Percentiles rank a stretch among this genome's conserved stretches.
Evolutionary conservation across 2,888 invertebrate species (phyloP).

Genomic region (Andricus quercusramuli): DNA sequence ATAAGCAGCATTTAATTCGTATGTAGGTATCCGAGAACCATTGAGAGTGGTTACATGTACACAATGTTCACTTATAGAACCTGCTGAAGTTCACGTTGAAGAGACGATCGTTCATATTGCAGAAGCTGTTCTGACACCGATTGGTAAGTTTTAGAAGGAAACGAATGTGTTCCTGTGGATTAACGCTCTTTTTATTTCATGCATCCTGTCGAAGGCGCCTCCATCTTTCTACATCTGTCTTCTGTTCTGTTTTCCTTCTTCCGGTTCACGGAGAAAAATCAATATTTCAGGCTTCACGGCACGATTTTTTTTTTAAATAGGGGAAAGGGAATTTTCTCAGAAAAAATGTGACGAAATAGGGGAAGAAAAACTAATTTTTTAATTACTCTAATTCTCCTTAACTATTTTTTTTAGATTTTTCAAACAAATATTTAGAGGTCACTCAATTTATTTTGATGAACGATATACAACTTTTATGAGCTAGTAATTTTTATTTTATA

Average conservation of each 20-base stretch:
- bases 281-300: neutral
- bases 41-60: conserved; percentile 81
- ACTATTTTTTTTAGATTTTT: too few relatives aligned
- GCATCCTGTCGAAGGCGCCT: conserved; percentile 26
- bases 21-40: conserved; percentile 74
- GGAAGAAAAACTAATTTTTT: too few relatives aligned
- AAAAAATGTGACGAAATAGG: too few relatives aligned
- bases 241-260: neutral
- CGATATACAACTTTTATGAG: too few relatives aligned
- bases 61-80: conserved; percentile 84
- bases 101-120: conserved; percentile 87
- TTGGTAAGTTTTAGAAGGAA: conserved; percentile 80
- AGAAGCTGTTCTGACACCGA: conserved; percentile 88
- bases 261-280: neutral
- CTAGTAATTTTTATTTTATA: too few relatives aligned
- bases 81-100: conserved; percentile 87
- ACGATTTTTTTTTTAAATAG: too few relatives aligned
- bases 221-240: conserved; percentile 6
- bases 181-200: conserved; percentile 26
- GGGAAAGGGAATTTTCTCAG: too few relatives aligned
- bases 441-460: too few relatives aligned
- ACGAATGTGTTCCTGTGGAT: neutral
- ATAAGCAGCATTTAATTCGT: conserved; percentile 9
- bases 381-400: too few relatives aligned
- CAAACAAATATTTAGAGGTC: too few relatives aligned